These are phyloP conservation scores for Dendrolimus kikuchii DNA, from an alignment of 1,140 invertebrate species.

Conservation along the genomic window DNA sequence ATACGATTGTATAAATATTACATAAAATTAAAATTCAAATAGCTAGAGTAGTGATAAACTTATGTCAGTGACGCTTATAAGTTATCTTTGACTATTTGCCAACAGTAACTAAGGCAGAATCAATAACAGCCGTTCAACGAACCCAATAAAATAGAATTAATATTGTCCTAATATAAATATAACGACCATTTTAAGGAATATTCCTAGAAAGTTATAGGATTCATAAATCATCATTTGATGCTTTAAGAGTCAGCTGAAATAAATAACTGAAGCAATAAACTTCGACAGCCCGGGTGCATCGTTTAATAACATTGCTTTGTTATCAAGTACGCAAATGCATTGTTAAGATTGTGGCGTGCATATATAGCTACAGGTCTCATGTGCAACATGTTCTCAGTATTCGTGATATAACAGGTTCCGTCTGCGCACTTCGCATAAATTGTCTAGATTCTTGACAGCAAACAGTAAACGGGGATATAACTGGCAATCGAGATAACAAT, in stretches of 20 bases:
- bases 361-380: not conserved
- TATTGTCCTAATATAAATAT: constrained; percentile 2
- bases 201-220: constrained; percentile 12
- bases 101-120: not conserved
- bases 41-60: too few relatives aligned
- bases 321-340: constrained; percentile 9
- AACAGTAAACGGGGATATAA: not conserved
- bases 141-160: constrained; percentile 15
- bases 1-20: too few relatives aligned
- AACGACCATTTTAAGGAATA: constrained; percentile 5
- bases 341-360: not conserved
- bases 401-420: not conserved
- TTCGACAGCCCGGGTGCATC: constrained; percentile 12
- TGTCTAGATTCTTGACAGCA: not conserved
- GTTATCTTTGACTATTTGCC: too few relatives aligned
- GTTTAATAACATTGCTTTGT: constrained; percentile 16
- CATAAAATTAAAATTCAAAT: too few relatives aligned
- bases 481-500: not conserved
- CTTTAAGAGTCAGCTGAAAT: constrained; percentile 18
- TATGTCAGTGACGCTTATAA: too few relatives aligned
- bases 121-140: constrained; percentile 28
- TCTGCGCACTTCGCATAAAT: not conserved
- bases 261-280: constrained; percentile 26
- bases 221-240: constrained; percentile 21
- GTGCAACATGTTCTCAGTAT: constrained; percentile 4